Base-by-base conservation (phyloP, 2,113 vertebrate genomes). In the Oncorhynchus clarkii region DNA sequence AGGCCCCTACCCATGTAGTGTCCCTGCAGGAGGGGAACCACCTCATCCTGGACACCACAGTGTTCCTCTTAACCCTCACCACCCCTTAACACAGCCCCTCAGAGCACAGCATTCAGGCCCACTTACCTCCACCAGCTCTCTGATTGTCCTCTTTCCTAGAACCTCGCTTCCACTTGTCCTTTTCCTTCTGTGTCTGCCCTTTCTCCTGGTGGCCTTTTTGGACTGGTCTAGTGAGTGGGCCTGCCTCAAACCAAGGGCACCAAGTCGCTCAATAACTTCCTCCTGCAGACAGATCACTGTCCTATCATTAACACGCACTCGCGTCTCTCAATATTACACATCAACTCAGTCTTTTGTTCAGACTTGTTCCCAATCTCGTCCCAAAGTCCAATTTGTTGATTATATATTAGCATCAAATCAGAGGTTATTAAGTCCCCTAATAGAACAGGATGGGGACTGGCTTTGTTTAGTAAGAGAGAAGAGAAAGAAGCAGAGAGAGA, bases 381-480 rank as follows among this genome's bases (percentile, higher is more conserved):
- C 65, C 60, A 74, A 45, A 45, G 68, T 74, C 75, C 12, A 39
- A 78, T 70, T n/a, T 74, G 82, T 82, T 88, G 82, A 84, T 84
- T 79, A 82, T 79, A 73, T 78, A 84, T 80, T 78, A 83, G 78
- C 81, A 60, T 59, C 75, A 76, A 81, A 84, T 80, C 75, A 86
- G 84, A 87, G 83, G 84, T 88, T 85, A 87, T 88, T 83, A 87
- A 72, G 76, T 75, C 82, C 77, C 78, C 80, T 85, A 77, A 84
- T 85, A 78, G 77, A 77, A 76, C 75, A 75, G 83, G 79, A 80
- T 71, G 76, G 78, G 16, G 51, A 16, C 14, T 54, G 84, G 80
- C 84, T 81, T 79, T 54, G 80, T 83, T 87, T 76, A 82, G 79
- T 80, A 82, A 79, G 82, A 82, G 78, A 67, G 75, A 72, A 71